These are phyloP conservation scores for Mystacornis crossleyi DNA, from an alignment of 2,113 vertebrate genomes.

Conservation along the genomic window DNA sequence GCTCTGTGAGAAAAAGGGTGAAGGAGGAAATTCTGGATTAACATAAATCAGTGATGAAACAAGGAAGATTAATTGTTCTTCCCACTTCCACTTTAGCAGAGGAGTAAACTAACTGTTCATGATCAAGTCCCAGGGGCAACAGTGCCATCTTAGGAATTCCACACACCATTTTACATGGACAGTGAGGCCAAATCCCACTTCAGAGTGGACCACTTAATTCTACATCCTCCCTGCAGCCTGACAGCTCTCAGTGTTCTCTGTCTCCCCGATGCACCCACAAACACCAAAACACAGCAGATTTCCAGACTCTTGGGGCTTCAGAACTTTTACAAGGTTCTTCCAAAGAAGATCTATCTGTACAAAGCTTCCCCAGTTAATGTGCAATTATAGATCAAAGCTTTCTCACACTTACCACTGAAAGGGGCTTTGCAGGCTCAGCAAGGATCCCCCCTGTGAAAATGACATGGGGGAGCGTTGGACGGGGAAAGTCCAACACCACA, in stretches of 20 bases:
- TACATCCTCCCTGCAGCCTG: background rate
- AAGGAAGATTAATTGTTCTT: background rate
- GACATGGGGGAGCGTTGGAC: constrained; percentile 60
- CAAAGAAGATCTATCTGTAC: background rate
- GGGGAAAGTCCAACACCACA: constrained; percentile 64
- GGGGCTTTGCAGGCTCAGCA: constrained; percentile 36
- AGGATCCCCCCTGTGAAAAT: constrained; percentile 64
- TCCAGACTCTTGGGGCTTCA: background rate
- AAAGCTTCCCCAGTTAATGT: background rate
- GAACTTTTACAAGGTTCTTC: background rate
- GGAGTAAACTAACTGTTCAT: background rate
- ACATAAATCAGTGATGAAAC: background rate
- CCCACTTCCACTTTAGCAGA: background rate
- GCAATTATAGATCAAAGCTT: background rate
- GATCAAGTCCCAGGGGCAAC: background rate
- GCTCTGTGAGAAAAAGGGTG: background rate
- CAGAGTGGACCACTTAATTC: background rate
- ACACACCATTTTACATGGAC: background rate
- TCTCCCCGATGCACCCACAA: background rate
- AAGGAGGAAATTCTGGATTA: background rate
- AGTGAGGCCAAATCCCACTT: background rate
- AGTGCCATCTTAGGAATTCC: background rate
- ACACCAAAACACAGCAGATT: background rate
- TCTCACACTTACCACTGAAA: constrained; percentile 53
- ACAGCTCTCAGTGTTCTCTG: background rate